Percentiles rank a stretch among this genome's conserved stretches.
These are phyloP conservation scores for Gadus chalcogrammus DNA, from an alignment of 2,113 vertebrate genomes.

Conservation along the genomic window DNA sequence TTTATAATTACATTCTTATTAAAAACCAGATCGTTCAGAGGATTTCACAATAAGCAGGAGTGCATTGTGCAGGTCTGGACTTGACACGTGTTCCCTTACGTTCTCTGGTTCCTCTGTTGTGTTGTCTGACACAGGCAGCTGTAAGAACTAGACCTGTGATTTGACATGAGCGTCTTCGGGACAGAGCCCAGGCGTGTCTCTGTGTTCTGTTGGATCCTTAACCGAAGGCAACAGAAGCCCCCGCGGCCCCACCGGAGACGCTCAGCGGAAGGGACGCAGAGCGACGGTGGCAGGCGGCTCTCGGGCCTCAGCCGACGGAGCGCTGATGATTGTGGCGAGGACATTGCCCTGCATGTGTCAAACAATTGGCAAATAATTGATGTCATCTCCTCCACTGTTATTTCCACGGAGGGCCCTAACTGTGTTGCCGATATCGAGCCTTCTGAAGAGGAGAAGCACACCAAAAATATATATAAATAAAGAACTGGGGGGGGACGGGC, in stretches of 20 bases:
- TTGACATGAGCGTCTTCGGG: slow-evolving; percentile 19
- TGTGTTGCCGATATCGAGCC: slow-evolving; percentile 91
- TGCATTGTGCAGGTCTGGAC: too few relatives aligned
- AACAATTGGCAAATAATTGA: slow-evolving; percentile 97
- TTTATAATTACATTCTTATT: too few relatives aligned
- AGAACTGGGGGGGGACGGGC: slow-evolving; percentile 26
- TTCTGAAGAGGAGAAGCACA: slow-evolving; percentile 67
- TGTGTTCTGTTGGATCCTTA: not conserved
- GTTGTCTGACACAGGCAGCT: too few relatives aligned
- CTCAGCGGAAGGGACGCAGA: slow-evolving; percentile 84
- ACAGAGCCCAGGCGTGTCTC: slow-evolving; percentile 11
- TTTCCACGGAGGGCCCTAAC: slow-evolving; percentile 93
- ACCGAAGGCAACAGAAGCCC: slow-evolving; percentile 30
- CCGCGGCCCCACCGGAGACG: slow-evolving; percentile 62
- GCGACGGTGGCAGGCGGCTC: slow-evolving; percentile 81
- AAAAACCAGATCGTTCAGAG: too few relatives aligned
- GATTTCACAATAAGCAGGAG: too few relatives aligned
- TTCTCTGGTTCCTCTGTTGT: too few relatives aligned
- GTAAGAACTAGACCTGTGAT: slow-evolving; percentile 8
- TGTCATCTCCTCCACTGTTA: slow-evolving; percentile 93
- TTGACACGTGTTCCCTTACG: too few relatives aligned
- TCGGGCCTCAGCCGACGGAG: slow-evolving; percentile 89
- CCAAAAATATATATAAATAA: slow-evolving; percentile 5
- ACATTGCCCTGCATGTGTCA: slow-evolving; percentile 95
- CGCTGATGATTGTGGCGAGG: slow-evolving; percentile 94